These are phyloP conservation scores for Hartigia nigra DNA, from an alignment of 2,888 invertebrate species.

Conservation along the genomic window DNA sequence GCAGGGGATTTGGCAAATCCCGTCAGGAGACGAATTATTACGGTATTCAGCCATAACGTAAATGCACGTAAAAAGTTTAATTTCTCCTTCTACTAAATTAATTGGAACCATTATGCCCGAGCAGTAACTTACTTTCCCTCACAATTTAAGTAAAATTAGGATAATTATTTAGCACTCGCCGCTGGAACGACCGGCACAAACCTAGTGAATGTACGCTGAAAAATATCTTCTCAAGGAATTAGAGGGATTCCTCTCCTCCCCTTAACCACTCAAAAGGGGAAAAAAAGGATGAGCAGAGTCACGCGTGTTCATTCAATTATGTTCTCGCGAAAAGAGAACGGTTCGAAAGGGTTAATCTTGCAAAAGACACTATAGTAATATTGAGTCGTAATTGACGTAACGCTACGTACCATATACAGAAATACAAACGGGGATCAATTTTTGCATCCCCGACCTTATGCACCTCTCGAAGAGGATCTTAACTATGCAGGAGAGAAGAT, in stretches of 20 bases:
- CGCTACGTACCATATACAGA: not conserved
- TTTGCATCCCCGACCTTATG: not conserved
- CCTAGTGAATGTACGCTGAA: not conserved
- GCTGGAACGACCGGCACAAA: not conserved
- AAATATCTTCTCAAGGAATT: not conserved
- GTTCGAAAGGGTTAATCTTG: not conserved
- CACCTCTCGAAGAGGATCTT: not conserved
- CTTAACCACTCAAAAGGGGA: not conserved
- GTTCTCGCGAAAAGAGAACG: not conserved
- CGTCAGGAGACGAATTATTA: constrained; percentile 31
- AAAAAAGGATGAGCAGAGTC: not conserved
- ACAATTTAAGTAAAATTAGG: constrained; percentile 27
- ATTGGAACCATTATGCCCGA: constrained; percentile 31
- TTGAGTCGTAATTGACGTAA: not conserved
- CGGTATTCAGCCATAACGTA: constrained; percentile 24
- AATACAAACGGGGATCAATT: not conserved
- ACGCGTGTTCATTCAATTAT: not conserved
- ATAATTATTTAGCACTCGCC: constrained; percentile 25
- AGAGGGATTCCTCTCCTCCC: not conserved
- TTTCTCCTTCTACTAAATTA: constrained; percentile 47
- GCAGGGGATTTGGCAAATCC: constrained; percentile 13
- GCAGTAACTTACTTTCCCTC: constrained; percentile 29
- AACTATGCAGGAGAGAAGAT: not conserved
- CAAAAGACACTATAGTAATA: not conserved
- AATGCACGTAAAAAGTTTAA: constrained; percentile 38